Base-by-base conservation (phyloP, 2,797 vertebrate species). In the Rhynchonycteris naso region DNA sequence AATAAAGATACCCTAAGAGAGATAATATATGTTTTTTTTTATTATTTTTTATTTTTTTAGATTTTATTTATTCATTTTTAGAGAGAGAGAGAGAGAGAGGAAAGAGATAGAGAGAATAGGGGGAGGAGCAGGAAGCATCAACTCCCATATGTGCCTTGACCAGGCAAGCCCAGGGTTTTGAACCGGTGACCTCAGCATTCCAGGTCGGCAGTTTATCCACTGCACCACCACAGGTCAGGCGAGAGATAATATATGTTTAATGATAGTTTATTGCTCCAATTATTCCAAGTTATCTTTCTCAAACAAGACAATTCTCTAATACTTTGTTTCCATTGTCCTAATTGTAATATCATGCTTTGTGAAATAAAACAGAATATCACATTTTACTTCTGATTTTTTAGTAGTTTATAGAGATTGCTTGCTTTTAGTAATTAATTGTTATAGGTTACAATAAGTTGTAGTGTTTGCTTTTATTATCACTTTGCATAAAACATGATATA, bases 391-490 rank as follows among this genome's bases (percentile, higher is more conserved):
- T 68, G 38, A 54, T 28, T 68, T 85, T 85, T 87, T 69, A 38
- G 66, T 43, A 82, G 24, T 76, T 81, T 93, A 33, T 66, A 81
- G 43, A 30, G 24, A 66, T 95, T n/a, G 69, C 47, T 82, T 90
- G 8, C 58, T 68, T 80, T 74, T 81, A 47, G 75, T 80, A 35
- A 71, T 50, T 90, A 74, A 35, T 82, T 89, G 7, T 89, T 56
- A 83, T 83, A 71, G 24, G 30, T 47, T 82, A 66, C 74, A 81
- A 56, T 59, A 68, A 81, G 16, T 35, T 50, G 26, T 38, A 85
- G 13, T 61, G 30, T 33, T 87, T 93, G 61, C 30, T 91, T 86
- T 80, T 80, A 58, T 28, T 47, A 63, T 61, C 24, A 28, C 28
- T 58, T 74, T 30, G 12, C 18, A 54, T 82, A 33, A 88, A 81